These are phyloP conservation scores for Eupeodes luniger DNA, from an alignment of 2,888 invertebrate species.

Conservation along the genomic window DNA sequence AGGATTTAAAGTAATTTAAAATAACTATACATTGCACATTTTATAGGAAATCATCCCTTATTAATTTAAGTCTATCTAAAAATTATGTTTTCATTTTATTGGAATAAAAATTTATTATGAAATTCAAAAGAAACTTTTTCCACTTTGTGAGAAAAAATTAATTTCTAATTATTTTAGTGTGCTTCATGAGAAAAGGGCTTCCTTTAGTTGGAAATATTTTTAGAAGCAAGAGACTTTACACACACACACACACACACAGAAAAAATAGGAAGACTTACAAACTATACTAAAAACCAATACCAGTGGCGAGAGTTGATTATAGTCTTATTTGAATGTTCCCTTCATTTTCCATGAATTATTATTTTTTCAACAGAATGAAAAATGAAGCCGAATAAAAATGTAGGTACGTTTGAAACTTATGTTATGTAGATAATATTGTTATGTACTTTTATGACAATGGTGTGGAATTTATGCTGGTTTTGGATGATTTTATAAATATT, in stretches of 20 bases:
- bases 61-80: background rate
- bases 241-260: background rate
- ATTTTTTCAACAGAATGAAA: too few relatives aligned
- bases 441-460: too few relatives aligned
- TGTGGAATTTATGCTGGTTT: too few relatives aligned
- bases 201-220: background rate
- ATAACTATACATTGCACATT: background rate
- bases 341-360: too few relatives aligned
- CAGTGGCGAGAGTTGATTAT: too few relatives aligned
- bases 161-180: slow-evolving; percentile 1
- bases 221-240: background rate
- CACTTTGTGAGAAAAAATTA: background rate
- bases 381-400: too few relatives aligned
- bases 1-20: background rate
- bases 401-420: too few relatives aligned
- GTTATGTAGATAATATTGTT: too few relatives aligned
- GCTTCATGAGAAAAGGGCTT: background rate
- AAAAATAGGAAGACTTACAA: too few relatives aligned
- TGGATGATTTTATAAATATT: too few relatives aligned
- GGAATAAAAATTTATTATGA: background rate
- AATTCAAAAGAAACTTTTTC: background rate
- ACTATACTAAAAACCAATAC: too few relatives aligned
- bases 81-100: background rate
- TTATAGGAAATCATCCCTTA: background rate
- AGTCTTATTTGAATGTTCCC: too few relatives aligned